Evolutionary conservation across 1,140 invertebrate genomes (phyloP).

Genomic region (Medauroidea extradentata): DNA sequence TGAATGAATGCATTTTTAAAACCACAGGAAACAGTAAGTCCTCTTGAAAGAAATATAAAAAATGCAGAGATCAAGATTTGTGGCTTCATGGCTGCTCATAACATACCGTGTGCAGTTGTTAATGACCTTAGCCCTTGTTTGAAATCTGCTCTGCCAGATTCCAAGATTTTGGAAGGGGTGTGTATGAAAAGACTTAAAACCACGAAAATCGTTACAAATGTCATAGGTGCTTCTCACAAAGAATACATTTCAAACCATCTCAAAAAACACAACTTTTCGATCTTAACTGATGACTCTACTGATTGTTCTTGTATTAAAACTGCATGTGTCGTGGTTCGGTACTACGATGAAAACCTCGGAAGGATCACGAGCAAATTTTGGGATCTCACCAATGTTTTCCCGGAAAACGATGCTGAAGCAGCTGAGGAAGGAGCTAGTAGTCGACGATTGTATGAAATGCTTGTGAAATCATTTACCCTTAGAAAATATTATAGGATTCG

Average conservation of each 20-base stretch:
- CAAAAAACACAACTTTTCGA: conserved; percentile 29
- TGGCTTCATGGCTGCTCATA: not conserved
- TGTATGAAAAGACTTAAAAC: conserved; percentile 13
- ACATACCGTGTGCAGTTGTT: not conserved
- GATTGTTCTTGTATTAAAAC: conserved; percentile 30
- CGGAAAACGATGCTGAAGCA: conserved; percentile 33
- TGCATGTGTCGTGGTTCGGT: conserved; percentile 29
- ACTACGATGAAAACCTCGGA: conserved; percentile 15
- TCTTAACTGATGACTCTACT: conserved; percentile 37
- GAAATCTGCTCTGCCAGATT: not conserved
- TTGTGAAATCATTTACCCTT: conserved; percentile 27
- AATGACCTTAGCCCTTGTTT: not conserved
- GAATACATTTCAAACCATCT: conserved; percentile 16
- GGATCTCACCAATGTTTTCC: conserved; percentile 16
- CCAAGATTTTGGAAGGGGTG: not conserved
- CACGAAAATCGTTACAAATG: conserved; percentile 14
- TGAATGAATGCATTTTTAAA: too few relatives aligned
- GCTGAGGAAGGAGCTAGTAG: conserved; percentile 28
- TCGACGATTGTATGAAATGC: conserved; percentile 22
- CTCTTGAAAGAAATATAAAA: too few relatives aligned
- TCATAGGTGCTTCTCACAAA: conserved; percentile 18
- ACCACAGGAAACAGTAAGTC: too few relatives aligned
- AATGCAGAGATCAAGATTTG: not conserved
- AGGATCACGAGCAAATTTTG: conserved; percentile 14
- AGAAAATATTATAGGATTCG: conserved; percentile 28